phyloP scores from a whole-genome alignment of 2,888 invertebrate genomes.

The Epiblema foenella region DNA sequence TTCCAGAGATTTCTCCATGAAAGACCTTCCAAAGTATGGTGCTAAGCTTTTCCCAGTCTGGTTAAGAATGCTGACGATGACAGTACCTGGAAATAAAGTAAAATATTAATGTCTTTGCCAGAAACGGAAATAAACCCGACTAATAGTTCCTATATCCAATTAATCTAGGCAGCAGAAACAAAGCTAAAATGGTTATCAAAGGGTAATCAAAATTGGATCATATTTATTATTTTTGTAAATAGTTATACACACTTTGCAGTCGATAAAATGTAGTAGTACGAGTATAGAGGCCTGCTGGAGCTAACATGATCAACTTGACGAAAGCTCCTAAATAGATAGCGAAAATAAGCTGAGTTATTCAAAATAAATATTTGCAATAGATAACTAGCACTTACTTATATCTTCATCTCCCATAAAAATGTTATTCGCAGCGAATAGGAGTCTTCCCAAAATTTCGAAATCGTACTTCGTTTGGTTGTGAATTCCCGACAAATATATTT shows the following conservation, averaged over 20 bases:
- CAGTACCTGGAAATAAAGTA: slow-evolving; percentile 10
- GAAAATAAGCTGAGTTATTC: no score
- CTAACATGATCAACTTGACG: no score
- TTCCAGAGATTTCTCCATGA: slow-evolving; percentile 24
- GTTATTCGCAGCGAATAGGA: slow-evolving; percentile 18
- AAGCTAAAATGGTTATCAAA: neutral
- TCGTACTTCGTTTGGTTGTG: slow-evolving; percentile 6
- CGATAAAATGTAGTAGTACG: no score
- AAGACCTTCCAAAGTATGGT: slow-evolving; percentile 7
- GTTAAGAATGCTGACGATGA: slow-evolving; percentile 12
- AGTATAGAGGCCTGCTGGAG: no score
- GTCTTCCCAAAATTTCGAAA: slow-evolving; percentile 24
- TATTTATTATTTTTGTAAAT: no score
- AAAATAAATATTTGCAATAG: no score
- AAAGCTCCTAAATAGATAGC: no score
- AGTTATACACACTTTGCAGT: no score
- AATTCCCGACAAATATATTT: slow-evolving; percentile 9
- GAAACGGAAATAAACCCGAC: no score
- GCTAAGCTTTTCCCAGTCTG: slow-evolving; percentile 19
- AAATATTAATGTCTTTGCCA: neutral
- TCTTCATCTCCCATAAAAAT: slow-evolving; percentile 26
- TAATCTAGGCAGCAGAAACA: neutral
- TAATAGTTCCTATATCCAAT: neutral
- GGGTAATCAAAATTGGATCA: no score
- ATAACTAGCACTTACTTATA: slow-evolving; percentile 36